Evolutionary conservation across 2,888 invertebrate species (phyloP).

Genomic region (Stramonita haemastoma): DNA sequence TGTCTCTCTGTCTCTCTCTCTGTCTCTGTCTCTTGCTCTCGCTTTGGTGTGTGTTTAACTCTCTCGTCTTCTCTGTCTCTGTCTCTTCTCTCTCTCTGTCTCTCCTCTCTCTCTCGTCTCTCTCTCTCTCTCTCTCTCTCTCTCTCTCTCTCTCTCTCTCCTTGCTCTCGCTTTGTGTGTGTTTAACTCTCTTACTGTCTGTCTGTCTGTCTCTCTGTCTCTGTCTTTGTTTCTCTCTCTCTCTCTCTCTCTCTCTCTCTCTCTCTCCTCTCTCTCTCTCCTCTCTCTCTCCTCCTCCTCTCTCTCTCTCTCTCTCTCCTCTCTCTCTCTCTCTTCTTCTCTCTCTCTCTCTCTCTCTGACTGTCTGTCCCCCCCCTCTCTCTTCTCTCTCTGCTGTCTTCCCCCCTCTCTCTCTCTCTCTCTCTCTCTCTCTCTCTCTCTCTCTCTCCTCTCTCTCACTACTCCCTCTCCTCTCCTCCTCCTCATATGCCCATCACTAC

Average conservation of each 20-base stretch:
- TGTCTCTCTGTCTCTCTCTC: slow-evolving; percentile 28
- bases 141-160: neutral
- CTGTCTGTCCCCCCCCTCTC: neutral
- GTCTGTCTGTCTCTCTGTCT: too few relatives aligned
- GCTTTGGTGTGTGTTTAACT: neutral
- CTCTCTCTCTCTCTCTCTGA: neutral
- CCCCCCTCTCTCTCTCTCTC: slow-evolving; percentile 20
- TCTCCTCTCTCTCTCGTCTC: neutral
- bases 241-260: neutral
- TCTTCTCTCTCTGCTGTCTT: neutral
- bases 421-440: neutral
- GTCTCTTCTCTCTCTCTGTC: slow-evolving; percentile 9
- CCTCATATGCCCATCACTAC: too few relatives aligned
- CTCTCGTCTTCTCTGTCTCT: neutral
- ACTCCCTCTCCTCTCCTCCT: neutral
- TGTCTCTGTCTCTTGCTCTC: neutral
- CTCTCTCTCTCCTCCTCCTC: neutral
- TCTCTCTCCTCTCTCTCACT: neutral
- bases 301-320: neutral
- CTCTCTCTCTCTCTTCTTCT: neutral
- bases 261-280: neutral
- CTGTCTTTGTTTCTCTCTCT: too few relatives aligned
- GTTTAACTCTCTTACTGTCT: too few relatives aligned
- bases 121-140: neutral
- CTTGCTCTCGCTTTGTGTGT: too few relatives aligned